phyloP scores from a whole-genome alignment of 2,113 vertebrate species.

The Melanerpes aurifrons region DNA sequence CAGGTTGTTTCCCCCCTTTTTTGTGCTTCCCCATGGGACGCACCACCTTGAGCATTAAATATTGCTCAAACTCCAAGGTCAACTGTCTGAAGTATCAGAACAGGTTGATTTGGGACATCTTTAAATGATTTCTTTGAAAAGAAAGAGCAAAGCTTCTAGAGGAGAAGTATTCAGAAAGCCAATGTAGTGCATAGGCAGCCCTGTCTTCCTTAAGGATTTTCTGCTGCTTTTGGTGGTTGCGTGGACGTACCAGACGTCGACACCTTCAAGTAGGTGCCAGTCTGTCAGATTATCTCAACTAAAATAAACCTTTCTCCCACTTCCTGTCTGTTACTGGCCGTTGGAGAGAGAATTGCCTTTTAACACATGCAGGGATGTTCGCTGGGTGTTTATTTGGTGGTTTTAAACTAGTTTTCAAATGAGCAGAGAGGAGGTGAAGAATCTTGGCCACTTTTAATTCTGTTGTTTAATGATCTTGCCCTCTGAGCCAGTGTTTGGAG shows the following conservation, averaged over 20 bases:
- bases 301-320: constrained; percentile 61
- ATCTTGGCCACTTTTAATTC: not conserved
- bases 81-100: not conserved
- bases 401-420: constrained; percentile 47
- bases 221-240: constrained; percentile 20
- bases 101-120: not conserved
- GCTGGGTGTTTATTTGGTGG: not conserved
- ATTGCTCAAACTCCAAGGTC: not conserved
- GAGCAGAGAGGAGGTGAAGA: constrained; percentile 21
- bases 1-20: not conserved
- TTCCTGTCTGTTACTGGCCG: constrained; percentile 23
- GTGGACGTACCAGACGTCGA: constrained; percentile 41
- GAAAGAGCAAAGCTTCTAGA: not conserved
- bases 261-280: constrained; percentile 63
- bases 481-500: constrained; percentile 10
- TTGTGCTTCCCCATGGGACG: not conserved
- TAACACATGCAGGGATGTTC: not conserved
- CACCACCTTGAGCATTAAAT: not conserved
- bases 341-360: constrained; percentile 36
- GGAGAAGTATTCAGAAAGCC: not conserved
- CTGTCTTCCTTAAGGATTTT: constrained; percentile 13
- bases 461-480: not conserved
- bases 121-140: not conserved
- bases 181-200: not conserved
- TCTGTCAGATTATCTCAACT: constrained; percentile 55